Conservation (phyloP, 2,113 vertebrate genomes). For the Chionomys nivalis region DNA sequence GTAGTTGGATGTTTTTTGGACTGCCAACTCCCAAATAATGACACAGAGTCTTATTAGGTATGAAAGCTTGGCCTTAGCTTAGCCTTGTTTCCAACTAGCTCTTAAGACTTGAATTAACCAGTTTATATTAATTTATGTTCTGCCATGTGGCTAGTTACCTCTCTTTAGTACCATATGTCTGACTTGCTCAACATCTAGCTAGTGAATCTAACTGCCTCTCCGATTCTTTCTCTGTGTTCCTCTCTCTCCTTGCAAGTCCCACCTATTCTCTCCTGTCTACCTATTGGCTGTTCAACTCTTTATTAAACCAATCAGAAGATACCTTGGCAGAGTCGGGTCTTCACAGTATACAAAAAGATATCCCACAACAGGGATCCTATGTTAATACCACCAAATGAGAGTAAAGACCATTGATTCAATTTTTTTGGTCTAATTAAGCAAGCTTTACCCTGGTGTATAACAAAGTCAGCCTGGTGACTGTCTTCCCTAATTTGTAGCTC, state of each 20-base stretch:
- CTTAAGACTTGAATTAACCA: background rate
- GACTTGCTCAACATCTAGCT: background rate
- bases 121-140: background rate
- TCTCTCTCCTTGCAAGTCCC: background rate
- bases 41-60: background rate
- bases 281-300: background rate
- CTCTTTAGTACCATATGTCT: background rate
- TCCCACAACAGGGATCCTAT: background rate
- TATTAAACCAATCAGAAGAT: background rate
- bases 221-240: background rate
- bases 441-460: background rate
- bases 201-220: background rate
- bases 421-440: background rate
- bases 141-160: background rate
- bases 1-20: background rate
- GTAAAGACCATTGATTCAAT: background rate
- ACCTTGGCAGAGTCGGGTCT: background rate
- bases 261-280: background rate
- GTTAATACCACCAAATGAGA: background rate
- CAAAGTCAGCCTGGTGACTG: background rate
- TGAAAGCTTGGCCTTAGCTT: background rate
- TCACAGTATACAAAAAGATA: background rate
- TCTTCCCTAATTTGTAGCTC: background rate
- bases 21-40: background rate
- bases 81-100: background rate